Evolutionary conservation across 1,140 invertebrate genomes (phyloP), one percentile per base, ranked within the genome.

Genomic region (Bilobella aurantiaca): DNA sequence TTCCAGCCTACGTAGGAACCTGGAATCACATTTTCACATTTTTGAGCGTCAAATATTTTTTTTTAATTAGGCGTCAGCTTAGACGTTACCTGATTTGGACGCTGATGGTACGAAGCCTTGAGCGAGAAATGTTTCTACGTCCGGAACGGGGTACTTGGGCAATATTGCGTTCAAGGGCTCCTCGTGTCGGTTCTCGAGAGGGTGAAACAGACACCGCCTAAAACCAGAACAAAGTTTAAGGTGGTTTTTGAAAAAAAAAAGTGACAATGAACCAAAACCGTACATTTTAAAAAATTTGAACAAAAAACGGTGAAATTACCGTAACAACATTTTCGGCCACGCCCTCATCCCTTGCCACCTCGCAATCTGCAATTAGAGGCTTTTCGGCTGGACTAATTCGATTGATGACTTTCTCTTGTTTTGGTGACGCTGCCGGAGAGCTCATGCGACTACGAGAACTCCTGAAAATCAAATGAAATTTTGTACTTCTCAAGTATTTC

Each of bases 21-120:
- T 82, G 75, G 21, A 56, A 60, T 49, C 3, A 23, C n/a, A n/a
- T n/a, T n/a, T n/a, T n/a, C n/a, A n/a, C n/a, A n/a, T n/a, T n/a
- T 49, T 16, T 18, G 25, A 5, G 5, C 14, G 5, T 53, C 23
- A 16, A 53, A 23, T 18, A 53, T 53, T 14, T 14, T 16, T 53
- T 5, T 23, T 53, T 23, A 23, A 53, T 16, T 18, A 53, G 14
- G 21, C 12, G 49, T 12, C 5, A 14, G 5, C 25, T 53, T 53
- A 23, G 12, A 16, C 14, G 8, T 16, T 75, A 85, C 85, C 85
- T 82, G 74, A 86, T 86, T 77, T 86, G 85, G 76, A 86, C 82
- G 68, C 84, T 83, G 64, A 86, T 86, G 12, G 84, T 83, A 67
- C 82, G 78, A 71, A 86, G 75, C 59, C 83, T 80, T 75, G 81